phyloP scores from a whole-genome alignment of 1,140 invertebrate species.

The Bathynomus jamesi region DNA sequence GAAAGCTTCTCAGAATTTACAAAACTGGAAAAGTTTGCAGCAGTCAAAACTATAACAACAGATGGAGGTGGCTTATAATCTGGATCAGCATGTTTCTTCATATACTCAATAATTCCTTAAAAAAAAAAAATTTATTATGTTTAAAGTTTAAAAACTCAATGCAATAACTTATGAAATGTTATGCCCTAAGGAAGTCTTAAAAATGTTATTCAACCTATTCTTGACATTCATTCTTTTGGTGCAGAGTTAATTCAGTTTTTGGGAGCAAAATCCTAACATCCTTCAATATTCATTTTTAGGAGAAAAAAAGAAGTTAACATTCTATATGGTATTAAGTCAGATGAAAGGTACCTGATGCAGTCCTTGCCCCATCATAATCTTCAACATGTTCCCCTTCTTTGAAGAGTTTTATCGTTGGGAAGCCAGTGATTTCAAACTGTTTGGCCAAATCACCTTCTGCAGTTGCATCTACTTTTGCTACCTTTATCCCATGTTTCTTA shows the following conservation, averaged over 20 bases:
- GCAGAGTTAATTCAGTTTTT: too few relatives aligned
- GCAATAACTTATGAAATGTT: too few relatives aligned
- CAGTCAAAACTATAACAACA: conserved; percentile 50
- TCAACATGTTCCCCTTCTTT: conserved; percentile 42
- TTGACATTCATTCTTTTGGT: too few relatives aligned
- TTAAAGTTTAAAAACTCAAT: neutral
- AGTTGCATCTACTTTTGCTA: conserved; percentile 51
- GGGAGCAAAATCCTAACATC: too few relatives aligned
- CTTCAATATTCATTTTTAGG: too few relatives aligned
- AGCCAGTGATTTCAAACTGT: conserved; percentile 43
- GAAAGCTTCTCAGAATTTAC: conserved; percentile 47
- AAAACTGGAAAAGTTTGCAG: conserved; percentile 50
- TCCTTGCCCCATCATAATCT: conserved; percentile 46
- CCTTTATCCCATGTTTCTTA: conserved; percentile 41
- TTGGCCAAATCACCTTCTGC: conserved; percentile 43
- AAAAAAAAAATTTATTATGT: conserved; percentile 7
- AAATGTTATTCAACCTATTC: too few relatives aligned
- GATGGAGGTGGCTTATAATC: conserved; percentile 52
- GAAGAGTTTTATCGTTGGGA: conserved; percentile 48
- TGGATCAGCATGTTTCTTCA: conserved; percentile 46
- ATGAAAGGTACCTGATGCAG: conserved; percentile 41
- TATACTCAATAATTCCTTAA: conserved; percentile 49
- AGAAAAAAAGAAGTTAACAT: too few relatives aligned
- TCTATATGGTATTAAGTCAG: too few relatives aligned
- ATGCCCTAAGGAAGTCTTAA: too few relatives aligned